phyloP scores from a whole-genome alignment of 2,113 vertebrate genomes.

The Lepidiolamprologus cunningtoni region DNA sequence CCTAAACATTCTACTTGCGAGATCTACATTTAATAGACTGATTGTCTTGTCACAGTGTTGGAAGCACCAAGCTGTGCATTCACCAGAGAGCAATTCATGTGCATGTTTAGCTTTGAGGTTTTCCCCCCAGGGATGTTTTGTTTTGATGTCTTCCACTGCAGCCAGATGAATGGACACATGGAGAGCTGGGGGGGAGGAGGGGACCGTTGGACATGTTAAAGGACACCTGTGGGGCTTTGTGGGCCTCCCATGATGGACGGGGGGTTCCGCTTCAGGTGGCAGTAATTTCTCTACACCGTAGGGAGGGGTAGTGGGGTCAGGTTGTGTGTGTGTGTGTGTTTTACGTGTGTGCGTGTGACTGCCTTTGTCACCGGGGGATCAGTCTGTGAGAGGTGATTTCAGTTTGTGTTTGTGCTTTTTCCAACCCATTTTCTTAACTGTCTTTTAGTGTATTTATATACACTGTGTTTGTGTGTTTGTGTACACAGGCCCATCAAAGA shows the following conservation, averaged over 20 bases:
- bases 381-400: not conserved
- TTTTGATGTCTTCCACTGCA: constrained; percentile 56
- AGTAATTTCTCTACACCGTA: constrained; percentile 54
- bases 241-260: constrained; percentile 63
- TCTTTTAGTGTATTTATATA: not conserved
- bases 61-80: constrained; percentile 21
- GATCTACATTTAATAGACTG: not conserved
- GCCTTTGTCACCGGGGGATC: not conserved
- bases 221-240: constrained; percentile 64
- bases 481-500: not conserved
- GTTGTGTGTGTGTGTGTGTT: not conserved
- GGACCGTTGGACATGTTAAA: constrained; percentile 55
- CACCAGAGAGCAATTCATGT: constrained; percentile 35
- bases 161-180: constrained; percentile 59
- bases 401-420: not conserved
- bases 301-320: constrained; percentile 11
- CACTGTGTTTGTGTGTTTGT: not conserved
- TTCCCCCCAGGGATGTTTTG: constrained; percentile 47
- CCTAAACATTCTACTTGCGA: not conserved
- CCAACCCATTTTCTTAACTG: not conserved
- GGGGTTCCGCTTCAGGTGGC: constrained; percentile 68
- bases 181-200: constrained; percentile 13
- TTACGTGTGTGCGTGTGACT: not conserved
- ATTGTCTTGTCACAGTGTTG: not conserved
- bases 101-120: constrained; percentile 29